Base-by-base conservation (phyloP, 1,140 invertebrate genomes). In the Rhagoletis pomonella region DNA sequence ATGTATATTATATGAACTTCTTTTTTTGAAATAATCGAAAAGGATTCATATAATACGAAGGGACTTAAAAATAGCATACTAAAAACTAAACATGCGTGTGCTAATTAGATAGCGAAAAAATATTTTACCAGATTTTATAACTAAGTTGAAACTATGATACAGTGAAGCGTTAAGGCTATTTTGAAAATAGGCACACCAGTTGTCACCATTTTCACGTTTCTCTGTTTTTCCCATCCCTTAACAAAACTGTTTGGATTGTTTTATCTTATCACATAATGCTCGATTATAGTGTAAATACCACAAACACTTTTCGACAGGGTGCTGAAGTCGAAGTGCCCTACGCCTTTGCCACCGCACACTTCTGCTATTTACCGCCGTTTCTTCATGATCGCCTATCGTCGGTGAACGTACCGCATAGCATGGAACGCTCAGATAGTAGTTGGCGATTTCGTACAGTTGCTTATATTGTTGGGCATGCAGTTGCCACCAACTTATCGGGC, bases 251-350 rank as follows among this genome's bases (percentile, higher is more conserved):
- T 12, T 62, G 12, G 60, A n/a, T n/a, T n/a, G 29, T 29, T 55
- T 39, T 47, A 86, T 47, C 47, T 67, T 86, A 50, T 67, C 42
- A 69, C 67, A 67, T 12, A 65, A 44, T 12, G 47, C 14, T 9
- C 65, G 42, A 85, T 88, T 88, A 19, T 88, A 88, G 64, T 60
- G 67, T 47, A 88, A 85, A 85, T 85, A 88, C 87, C 87, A 88
- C 29, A 88, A 84, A 39, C 60, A 81, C 58, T 50, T 60, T 42
- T 88, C 87, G 29, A 47, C 62, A 3, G 59, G n/a, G 10, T 73
- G 50, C 4, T 42, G 44, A 55, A 85, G 19, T n/a, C 60, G 81
- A n/a, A 88, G 59, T 9, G 29, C 4, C 50, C 65, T 67, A n/a
- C 87, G 42, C 12, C 65, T 84, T 50, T 86, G 42, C 6, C 60